These are phyloP conservation scores for Enteromius paludinosus DNA, from an alignment of 2,797 vertebrate genomes.

Conservation along the genomic window DNA sequence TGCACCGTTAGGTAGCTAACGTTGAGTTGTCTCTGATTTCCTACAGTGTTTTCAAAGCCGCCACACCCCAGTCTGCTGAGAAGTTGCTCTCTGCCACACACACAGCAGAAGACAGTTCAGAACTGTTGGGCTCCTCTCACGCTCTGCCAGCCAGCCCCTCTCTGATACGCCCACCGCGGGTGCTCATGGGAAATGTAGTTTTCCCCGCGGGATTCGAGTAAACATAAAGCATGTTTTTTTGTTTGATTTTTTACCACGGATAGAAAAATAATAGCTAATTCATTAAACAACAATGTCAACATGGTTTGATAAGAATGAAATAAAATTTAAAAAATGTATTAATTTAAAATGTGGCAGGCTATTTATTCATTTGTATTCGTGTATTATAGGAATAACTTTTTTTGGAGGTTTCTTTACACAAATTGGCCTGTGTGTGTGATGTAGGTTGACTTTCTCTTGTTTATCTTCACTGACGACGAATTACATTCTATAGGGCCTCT, in stretches of 20 bases:
- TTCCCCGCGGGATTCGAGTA: not conserved
- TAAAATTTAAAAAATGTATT: too few species aligned
- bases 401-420: not conserved
- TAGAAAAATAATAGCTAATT: not conserved
- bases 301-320: too few species aligned
- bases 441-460: not conserved
- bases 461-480: not conserved
- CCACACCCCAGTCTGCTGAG: slow-evolving; percentile 78
- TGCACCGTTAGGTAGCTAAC: slow-evolving; percentile 53
- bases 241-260: not conserved
- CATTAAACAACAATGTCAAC: not conserved
- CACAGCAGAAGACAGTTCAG: slow-evolving; percentile 62
- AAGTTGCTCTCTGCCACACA: slow-evolving; percentile 70
- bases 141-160: slow-evolving; percentile 43
- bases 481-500: not conserved
- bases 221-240: not conserved
- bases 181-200: slow-evolving; percentile 74
- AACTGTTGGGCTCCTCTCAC: slow-evolving; percentile 62
- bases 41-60: slow-evolving; percentile 66
- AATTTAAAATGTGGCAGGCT: not conserved
- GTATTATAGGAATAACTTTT: not conserved
- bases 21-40: slow-evolving; percentile 71
- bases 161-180: slow-evolving; percentile 61
- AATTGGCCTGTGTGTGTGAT: not conserved
- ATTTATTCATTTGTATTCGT: not conserved